Evolutionary conservation across 2,888 invertebrate genomes (phyloP).

Genomic region (Cosmopolites sordidus): DNA sequence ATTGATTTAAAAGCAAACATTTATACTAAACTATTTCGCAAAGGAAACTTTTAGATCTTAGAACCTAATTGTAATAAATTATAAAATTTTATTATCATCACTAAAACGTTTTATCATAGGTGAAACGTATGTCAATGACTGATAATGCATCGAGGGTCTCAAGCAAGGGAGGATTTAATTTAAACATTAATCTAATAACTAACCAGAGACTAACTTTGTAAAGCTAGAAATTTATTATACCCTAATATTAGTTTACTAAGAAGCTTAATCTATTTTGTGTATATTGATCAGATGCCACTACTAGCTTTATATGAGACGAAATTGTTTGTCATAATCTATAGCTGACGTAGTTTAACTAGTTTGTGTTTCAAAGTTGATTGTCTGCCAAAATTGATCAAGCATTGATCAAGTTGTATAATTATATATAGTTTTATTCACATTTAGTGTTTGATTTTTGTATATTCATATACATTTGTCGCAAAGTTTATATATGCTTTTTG

Average conservation of each 20-base stretch:
- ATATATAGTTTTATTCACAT: constrained; percentile 3
- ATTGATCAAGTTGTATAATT: not conserved
- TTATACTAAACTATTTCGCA: too few species aligned
- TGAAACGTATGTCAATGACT: not conserved
- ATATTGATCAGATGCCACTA: not conserved
- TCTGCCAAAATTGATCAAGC: not conserved
- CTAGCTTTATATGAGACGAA: not conserved
- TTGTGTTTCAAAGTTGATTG: too few species aligned
- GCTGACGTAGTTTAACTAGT: constrained; percentile 7
- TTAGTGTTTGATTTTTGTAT: not conserved
- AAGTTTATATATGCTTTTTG: too few species aligned
- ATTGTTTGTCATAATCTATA: not conserved
- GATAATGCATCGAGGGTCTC: not conserved
- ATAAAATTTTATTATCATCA: too few species aligned
- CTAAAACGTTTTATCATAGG: not conserved
- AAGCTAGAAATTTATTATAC: constrained; percentile 7
- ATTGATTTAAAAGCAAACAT: too few species aligned
- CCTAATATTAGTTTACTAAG: constrained; percentile 5
- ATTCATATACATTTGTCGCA: constrained; percentile 4
- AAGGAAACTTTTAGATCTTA: too few species aligned
- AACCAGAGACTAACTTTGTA: constrained; percentile 8
- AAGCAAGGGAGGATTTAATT: not conserved
- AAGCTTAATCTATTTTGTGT: constrained; percentile 5
- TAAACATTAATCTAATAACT: constrained; percentile 10
- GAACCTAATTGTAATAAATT: too few species aligned